Evolutionary conservation across 1,140 invertebrate species (phyloP).

Genomic region (Apis dorsata): DNA sequence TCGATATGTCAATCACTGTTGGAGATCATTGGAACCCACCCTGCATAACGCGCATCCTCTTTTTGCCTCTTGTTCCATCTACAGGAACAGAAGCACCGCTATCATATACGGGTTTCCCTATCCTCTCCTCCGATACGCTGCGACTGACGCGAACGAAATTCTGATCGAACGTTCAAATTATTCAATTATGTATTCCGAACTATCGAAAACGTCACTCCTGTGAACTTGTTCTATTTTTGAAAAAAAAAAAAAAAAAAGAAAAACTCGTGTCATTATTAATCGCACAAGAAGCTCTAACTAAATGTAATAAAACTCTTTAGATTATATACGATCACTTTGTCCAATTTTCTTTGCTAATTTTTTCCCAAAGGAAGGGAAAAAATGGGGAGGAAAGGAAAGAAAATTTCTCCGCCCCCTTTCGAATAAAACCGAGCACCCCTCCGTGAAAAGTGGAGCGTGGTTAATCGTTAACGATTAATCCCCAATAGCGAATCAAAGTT

Average conservation of each 20-base stretch:
- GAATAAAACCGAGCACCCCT: neutral
- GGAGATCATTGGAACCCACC: conserved; percentile 46
- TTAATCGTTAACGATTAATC: conserved; percentile 26
- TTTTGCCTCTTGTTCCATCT: conserved; percentile 32
- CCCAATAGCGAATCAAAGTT: conserved; percentile 20
- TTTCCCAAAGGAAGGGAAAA: too few relatives aligned
- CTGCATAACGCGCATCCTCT: conserved; percentile 22
- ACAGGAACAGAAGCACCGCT: neutral
- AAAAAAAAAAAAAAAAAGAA: too few relatives aligned
- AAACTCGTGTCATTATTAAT: neutral
- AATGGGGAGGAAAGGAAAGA: neutral
- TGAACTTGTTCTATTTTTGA: neutral
- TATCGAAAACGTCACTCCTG: neutral
- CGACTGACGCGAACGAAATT: conserved; percentile 13
- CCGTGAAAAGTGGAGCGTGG: neutral
- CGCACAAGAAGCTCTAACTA: too few relatives aligned
- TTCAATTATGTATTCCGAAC: conserved; percentile 4
- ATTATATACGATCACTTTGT: too few relatives aligned
- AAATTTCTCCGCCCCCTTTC: neutral
- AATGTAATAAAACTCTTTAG: too few relatives aligned
- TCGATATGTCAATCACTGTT: conserved; percentile 60
- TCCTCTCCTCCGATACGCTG: neutral
- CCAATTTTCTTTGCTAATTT: too few relatives aligned
- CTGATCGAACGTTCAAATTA: conserved; percentile 19
- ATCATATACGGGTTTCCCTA: neutral